Conservation (phyloP, 1,140 invertebrate species). For the Coenobita brevimanus region DNA sequence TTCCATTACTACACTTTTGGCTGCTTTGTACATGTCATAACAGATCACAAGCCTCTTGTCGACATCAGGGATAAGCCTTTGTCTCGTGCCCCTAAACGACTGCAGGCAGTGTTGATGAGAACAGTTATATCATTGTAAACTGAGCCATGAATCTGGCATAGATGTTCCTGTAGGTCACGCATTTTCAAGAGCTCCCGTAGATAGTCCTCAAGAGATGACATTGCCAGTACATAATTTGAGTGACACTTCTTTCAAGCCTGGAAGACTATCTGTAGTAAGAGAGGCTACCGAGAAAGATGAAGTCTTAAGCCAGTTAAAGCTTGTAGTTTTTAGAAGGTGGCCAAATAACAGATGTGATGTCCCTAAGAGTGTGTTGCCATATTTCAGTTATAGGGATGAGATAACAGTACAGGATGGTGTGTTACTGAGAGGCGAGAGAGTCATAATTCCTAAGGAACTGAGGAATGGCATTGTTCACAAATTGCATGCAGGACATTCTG, state of each 20-base stretch:
- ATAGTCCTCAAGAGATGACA: too few relatives aligned
- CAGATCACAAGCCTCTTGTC: background rate
- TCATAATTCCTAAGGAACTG: background rate
- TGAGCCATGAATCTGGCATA: too few relatives aligned
- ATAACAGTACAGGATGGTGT: background rate
- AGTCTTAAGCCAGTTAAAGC: too few relatives aligned
- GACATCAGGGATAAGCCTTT: background rate
- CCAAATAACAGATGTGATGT: background rate
- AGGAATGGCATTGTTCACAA: background rate
- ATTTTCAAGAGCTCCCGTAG: too few relatives aligned
- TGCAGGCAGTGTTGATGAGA: too few relatives aligned
- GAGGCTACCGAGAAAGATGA: too few relatives aligned
- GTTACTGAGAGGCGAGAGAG: background rate
- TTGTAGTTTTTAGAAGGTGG: too few relatives aligned
- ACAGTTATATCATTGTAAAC: too few relatives aligned
- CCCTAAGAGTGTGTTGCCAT: background rate
- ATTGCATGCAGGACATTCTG: background rate
- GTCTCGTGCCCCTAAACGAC: background rate
- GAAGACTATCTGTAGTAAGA: too few relatives aligned
- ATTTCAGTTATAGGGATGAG: background rate
- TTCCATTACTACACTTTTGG: conserved; percentile 12
- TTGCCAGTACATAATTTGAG: too few relatives aligned
- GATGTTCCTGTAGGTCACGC: too few relatives aligned
- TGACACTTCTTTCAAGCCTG: too few relatives aligned
- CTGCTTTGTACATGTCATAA: background rate